phyloP scores from a whole-genome alignment of 2,113 vertebrate genomes.

The Crypturellus undulatus region DNA sequence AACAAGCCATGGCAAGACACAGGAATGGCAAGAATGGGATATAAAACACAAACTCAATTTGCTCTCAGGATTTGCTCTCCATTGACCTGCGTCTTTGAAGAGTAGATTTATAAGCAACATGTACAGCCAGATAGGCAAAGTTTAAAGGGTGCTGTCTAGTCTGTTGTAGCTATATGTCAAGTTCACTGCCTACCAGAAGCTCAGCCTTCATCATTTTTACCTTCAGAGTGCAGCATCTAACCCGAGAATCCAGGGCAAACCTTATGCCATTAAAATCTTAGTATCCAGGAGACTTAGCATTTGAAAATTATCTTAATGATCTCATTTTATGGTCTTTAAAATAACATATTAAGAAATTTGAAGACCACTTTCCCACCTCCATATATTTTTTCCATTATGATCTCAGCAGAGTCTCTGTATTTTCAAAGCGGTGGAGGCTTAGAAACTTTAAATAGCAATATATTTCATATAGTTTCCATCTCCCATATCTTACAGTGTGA shows the following conservation, averaged over 20 bases:
- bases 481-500: background rate
- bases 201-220: background rate
- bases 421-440: background rate
- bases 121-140: background rate
- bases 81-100: background rate
- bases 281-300: background rate
- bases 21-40: background rate
- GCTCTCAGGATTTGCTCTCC: background rate
- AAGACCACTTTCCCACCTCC: background rate
- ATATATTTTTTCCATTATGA: background rate
- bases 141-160: background rate
- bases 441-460: slow-evolving; percentile 33
- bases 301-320: background rate
- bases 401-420: background rate
- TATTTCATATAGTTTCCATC: slow-evolving; percentile 34
- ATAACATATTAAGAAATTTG: background rate
- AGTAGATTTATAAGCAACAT: background rate
- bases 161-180: background rate
- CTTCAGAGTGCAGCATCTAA: background rate
- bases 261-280: background rate
- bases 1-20: background rate
- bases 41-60: background rate
- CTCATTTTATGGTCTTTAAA: slow-evolving; percentile 15
- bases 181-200: background rate
- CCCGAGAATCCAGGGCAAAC: background rate